These are phyloP conservation scores for Melanostoma scalare DNA, from an alignment of 2,888 invertebrate species.

Conservation along the genomic window DNA sequence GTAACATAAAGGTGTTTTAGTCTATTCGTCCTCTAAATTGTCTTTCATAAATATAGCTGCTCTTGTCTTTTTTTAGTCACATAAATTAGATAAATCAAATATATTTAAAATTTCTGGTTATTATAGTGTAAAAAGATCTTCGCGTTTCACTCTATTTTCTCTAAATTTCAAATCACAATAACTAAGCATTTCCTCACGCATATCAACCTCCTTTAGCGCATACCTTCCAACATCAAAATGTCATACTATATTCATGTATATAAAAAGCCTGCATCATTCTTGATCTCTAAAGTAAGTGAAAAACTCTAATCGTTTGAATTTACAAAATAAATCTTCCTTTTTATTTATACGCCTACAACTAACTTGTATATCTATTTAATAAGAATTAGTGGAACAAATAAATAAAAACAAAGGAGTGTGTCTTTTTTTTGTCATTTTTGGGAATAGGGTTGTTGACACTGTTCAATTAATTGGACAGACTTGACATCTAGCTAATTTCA, in stretches of 20 bases:
- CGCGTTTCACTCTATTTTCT: slow-evolving; percentile 26
- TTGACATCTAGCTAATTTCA: no score
- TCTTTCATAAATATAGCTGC: no score
- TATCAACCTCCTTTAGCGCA: no score
- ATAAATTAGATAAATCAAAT: slow-evolving; percentile 17
- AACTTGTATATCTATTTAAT: slow-evolving; percentile 43
- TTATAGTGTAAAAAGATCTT: slow-evolving; percentile 22
- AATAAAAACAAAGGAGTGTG: slow-evolving; percentile 18
- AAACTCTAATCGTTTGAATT: no score
- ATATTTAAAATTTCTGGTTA: slow-evolving; percentile 18
- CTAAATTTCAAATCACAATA: slow-evolving; percentile 5
- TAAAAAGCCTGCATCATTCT: not conserved
- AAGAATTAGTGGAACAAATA: slow-evolving; percentile 61
- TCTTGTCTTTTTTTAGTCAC: no score
- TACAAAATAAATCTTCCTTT: not conserved
- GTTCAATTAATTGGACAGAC: no score
- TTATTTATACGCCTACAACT: slow-evolving; percentile 48
- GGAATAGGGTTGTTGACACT: no score
- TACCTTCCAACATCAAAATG: no score
- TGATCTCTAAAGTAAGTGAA: no score
- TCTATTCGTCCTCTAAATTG: no score
- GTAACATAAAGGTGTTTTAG: no score
- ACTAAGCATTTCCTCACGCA: not conserved
- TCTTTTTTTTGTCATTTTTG: not conserved
- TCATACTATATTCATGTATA: slow-evolving; percentile 21